phyloP scores from a whole-genome alignment of 2,797 vertebrate species.

The Micrastur ruficollis region DNA sequence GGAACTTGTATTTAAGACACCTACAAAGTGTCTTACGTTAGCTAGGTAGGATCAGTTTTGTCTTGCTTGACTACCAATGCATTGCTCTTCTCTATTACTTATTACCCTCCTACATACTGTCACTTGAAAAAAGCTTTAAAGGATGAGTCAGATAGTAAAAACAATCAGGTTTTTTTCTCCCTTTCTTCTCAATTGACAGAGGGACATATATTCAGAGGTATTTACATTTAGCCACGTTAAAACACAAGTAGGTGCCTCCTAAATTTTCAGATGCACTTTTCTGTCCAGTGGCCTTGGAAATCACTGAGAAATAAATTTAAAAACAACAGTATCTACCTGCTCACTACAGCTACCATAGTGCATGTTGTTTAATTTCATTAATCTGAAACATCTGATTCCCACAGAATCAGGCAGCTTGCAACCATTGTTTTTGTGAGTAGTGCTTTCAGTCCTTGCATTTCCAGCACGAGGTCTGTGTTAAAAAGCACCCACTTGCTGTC shows the following conservation, averaged over 20 bases:
- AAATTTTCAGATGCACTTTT: neutral
- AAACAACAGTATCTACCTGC: neutral
- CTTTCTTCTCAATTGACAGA: neutral
- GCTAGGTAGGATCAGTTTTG: neutral
- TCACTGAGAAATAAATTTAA: neutral
- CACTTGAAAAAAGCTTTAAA: slow-evolving; percentile 2
- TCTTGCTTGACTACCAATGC: neutral
- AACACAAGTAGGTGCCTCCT: neutral
- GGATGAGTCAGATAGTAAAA: slow-evolving; percentile 38
- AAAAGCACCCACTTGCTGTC: neutral
- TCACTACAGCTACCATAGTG: neutral
- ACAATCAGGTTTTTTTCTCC: neutral
- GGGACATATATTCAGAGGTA: neutral
- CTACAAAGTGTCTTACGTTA: neutral
- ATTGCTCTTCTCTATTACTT: neutral
- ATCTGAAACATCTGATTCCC: neutral
- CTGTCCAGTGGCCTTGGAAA: neutral
- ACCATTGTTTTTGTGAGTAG: neutral
- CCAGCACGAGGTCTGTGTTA: neutral
- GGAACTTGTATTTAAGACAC: neutral
- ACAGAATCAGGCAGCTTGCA: neutral
- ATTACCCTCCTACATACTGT: slow-evolving; percentile 36
- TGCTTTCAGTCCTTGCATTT: neutral
- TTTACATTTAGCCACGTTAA: neutral
- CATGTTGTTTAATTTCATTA: neutral